Conservation (phyloP, 1,140 invertebrate species). For the Triops cancriformis region DNA sequence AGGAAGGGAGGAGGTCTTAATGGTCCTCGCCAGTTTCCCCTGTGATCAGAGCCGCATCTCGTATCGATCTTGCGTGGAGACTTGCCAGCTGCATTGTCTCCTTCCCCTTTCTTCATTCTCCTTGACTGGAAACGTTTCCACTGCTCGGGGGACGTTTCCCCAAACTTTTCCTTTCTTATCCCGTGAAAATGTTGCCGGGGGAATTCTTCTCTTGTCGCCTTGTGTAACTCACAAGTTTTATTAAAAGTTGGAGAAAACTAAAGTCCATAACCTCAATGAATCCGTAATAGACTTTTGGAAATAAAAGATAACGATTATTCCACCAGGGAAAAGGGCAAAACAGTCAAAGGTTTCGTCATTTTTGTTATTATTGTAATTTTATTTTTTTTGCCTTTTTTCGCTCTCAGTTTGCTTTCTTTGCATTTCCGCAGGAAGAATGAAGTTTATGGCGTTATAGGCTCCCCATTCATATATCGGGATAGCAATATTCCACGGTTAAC, state of each 20-base stretch:
- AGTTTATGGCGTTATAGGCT: no score
- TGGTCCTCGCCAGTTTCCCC: background rate
- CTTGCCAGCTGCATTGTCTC: conserved; percentile 2
- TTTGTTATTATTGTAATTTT: no score
- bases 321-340: no score
- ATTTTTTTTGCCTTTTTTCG: no score
- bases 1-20: background rate
- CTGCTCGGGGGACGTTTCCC: background rate
- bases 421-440: no score
- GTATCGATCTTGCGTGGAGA: background rate
- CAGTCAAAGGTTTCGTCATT: no score
- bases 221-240: no score
- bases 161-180: background rate
- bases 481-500: background rate
- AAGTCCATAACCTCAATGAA: no score
- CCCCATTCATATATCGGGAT: background rate
- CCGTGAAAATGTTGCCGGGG: background rate
- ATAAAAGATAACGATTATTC: no score
- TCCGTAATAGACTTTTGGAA: no score
- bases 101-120: background rate
- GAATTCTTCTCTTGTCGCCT: background rate
- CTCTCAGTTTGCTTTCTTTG: no score
- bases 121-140: background rate
- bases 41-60: conserved; percentile 9
- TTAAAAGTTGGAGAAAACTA: no score